Base-by-base conservation (phyloP, 1,140 invertebrate species). In the Diabrotica virgifera region DNA sequence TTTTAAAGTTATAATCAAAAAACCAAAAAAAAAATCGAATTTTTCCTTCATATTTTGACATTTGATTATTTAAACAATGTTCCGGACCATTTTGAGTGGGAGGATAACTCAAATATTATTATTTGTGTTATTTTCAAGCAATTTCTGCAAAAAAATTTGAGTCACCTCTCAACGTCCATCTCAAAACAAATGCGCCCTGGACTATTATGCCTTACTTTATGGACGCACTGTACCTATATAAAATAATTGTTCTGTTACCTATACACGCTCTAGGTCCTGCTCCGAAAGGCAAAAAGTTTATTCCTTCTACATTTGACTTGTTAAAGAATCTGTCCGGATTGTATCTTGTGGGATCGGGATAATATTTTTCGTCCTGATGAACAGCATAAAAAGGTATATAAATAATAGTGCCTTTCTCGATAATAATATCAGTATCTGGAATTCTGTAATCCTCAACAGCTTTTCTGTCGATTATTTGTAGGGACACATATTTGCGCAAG, bases 341-440 rank as follows among this genome's bases (percentile, higher is more conserved):
- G 12, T 55, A 55, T 55, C 24, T 24, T 36, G 6, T 55, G 10
- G 53, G 53, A 9, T 55, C 14, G 0, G 53, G 24, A 55, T 13
- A 55, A 36, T 55, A 55, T 36, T 55, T 55, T 9, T 55, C 4
- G 24, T 55, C 53, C 12, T 24, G 12, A 24, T 55, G 53, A 24
- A 55, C 6, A 55, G 13, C 35, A 11, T 55, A 55, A 7, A 36
- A 10, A 6, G 53, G 53, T 13, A 55, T 9, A 10, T 24, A 55
- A 14, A 55, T 7, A 55, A 14, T 5, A 11, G 35, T 55, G 24
- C 53, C 53, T 55, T 55, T 55, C 4, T 55, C 53, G 24, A 55
- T 55, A 24, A 55, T 13, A 6, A 55, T 3, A 36, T 36, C 10
- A 5, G 12, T 24, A 10, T 13, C 53, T 55, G 53, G 53, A 13